Base-by-base conservation (phyloP, 2,113 vertebrate species). In the Anarrhichthys ocellatus region DNA sequence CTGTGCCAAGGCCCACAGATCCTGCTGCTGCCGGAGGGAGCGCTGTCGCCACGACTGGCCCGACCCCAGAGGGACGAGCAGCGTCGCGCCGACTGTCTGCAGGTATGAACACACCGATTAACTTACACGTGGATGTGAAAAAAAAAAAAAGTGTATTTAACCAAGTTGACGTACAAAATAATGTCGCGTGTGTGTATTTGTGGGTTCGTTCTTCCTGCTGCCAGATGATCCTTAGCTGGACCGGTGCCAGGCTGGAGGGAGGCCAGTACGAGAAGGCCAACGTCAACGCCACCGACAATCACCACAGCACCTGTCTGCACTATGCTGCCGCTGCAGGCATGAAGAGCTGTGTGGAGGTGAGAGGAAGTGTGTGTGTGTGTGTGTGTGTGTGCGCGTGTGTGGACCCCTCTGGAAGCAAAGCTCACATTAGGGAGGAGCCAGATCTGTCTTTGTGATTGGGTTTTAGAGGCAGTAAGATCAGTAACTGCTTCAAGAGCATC, bases 291-390 rank as follows among this genome's bases (percentile, higher is more conserved):
- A 94, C 91, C 2, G 93, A 94, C 89, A 93, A 94, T 89, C 93
- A 89, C 80, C 91, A 83, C 87, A 93, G 92, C 89, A 92, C 92
- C 74, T 94, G 93, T 66, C 88, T 94, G 58, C 93, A 94, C 84
- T 92, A 93, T 15, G 91, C 92, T 48, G 91, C 93, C 0, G 91
- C 93, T 22, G 91, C 93, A 11, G 93, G 93, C 78, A 92, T 93
- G 92, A 94, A 93, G 84, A 93, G 88, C 87, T 94, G 93, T 13
- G 93, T 94, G 78, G 93, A 94, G 93, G 93, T 94, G 78, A 89
- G 92, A 78, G 52, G 10, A 65, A 59, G 59, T 13, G 54, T 27
- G 42, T 52, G 77, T 29, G n/a, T 32, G 29, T 32, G 29, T 32
- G 29, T 32, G 44, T 46, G 42, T 44, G 29, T 32, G 44, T 46